Evolutionary conservation across 2,797 vertebrate species (phyloP).

Genomic region (Thripadectes ignobilis): DNA sequence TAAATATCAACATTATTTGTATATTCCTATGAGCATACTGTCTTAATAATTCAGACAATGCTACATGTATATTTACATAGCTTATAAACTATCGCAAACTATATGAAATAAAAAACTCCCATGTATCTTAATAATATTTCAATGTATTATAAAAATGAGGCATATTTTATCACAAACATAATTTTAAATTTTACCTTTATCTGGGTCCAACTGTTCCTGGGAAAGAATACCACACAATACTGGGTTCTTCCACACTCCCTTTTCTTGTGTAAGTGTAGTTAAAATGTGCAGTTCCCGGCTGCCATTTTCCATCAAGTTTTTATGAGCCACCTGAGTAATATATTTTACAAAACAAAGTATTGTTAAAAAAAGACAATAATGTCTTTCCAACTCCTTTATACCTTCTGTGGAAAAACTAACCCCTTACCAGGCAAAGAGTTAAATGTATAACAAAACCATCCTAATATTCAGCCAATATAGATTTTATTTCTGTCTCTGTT

Average conservation of each 20-base stretch:
- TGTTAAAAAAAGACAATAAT: background rate
- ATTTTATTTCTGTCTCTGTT: background rate
- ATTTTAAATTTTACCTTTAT: slow-evolving; percentile 79
- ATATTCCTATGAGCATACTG: background rate
- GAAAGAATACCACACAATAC: slow-evolving; percentile 85
- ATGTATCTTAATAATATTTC: background rate
- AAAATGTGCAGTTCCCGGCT: slow-evolving; percentile 84
- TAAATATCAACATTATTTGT: background rate
- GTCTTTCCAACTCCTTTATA: background rate
- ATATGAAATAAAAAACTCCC: background rate
- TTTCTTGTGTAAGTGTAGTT: slow-evolving; percentile 82
- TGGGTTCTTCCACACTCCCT: slow-evolving; percentile 87
- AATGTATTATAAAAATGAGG: background rate
- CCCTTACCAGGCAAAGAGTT: background rate
- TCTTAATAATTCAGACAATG: background rate
- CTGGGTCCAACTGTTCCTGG: slow-evolving; percentile 76
- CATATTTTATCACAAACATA: background rate
- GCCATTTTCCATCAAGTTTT: slow-evolving; percentile 86
- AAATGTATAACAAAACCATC: background rate
- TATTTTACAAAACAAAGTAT: slow-evolving; percentile 37
- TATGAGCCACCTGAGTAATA: slow-evolving; percentile 80
- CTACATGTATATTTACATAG: background rate
- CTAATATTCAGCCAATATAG: background rate
- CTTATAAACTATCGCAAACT: background rate
- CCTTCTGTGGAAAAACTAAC: background rate